Evolutionary conservation across 2,888 invertebrate genomes (phyloP).

Genomic region (Tetragonisca angustula): DNA sequence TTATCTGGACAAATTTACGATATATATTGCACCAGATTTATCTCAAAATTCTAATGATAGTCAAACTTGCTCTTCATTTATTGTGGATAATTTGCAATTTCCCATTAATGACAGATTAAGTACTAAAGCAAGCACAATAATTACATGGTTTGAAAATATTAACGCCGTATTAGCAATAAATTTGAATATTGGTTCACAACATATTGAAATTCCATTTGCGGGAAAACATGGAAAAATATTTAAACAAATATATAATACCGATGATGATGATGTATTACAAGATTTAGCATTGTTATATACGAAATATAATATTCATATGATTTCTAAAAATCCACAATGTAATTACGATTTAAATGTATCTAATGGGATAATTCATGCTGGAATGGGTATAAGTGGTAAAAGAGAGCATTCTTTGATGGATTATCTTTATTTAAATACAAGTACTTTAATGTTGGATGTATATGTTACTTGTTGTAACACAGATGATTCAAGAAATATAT

Average conservation of each 20-base stretch:
- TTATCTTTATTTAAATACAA: slow-evolving; percentile 80
- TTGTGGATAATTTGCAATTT: slow-evolving; percentile 67
- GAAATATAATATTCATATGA: slow-evolving; percentile 71
- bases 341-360: slow-evolving; percentile 61
- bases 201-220: slow-evolving; percentile 80
- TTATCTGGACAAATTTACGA: slow-evolving; percentile 75
- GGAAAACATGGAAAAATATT: slow-evolving; percentile 54
- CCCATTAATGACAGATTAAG: slow-evolving; percentile 65
- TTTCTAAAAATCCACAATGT: slow-evolving; percentile 66
- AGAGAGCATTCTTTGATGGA: slow-evolving; percentile 77
- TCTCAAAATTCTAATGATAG: slow-evolving; percentile 68
- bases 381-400: slow-evolving; percentile 62
- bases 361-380: slow-evolving; percentile 71
- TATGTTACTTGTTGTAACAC: slow-evolving; percentile 81
- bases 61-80: slow-evolving; percentile 69
- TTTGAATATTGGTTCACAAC: slow-evolving; percentile 79
- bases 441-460: slow-evolving; percentile 79
- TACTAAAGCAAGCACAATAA: slow-evolving; percentile 71
- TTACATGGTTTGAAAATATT: slow-evolving; percentile 77
- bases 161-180: slow-evolving; percentile 78
- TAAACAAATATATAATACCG: slow-evolving; percentile 66
- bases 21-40: slow-evolving; percentile 79
- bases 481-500: slow-evolving; percentile 73
- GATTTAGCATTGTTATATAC: slow-evolving; percentile 74
- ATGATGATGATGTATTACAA: slow-evolving; percentile 74